phyloP scores from a whole-genome alignment of 2,888 invertebrate species.

The Drosophila putrida region DNA sequence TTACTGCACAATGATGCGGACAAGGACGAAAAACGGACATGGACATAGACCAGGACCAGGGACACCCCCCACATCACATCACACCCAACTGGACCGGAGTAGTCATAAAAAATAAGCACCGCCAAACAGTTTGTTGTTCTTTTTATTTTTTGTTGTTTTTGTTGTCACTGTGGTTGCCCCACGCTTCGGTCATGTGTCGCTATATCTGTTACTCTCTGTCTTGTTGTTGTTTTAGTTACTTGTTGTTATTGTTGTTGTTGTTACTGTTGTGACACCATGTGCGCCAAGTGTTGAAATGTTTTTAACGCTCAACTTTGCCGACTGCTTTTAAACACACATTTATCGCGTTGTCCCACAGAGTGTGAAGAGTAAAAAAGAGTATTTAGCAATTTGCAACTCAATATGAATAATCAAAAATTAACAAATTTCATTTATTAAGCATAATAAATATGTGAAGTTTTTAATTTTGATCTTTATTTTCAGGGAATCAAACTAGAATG shows the following conservation, averaged over 20 bases:
- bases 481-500: no score
- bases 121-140: conserved; percentile 55
- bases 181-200: conserved; percentile 48
- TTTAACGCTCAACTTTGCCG: conserved; percentile 79
- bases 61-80: not conserved
- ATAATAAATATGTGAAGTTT: not conserved
- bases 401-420: not conserved
- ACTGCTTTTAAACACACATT: conserved; percentile 73
- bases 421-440: not conserved
- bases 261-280: conserved; percentile 77
- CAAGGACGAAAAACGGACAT: conserved; percentile 54
- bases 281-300: conserved; percentile 78
- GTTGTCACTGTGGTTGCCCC: conserved; percentile 56
- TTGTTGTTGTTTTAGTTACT: conserved; percentile 43
- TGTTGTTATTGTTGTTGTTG: conserved; percentile 48
- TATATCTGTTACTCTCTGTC: conserved; percentile 21
- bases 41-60: not conserved
- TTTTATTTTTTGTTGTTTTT: conserved; percentile 30
- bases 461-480: no score
- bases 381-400: not conserved
- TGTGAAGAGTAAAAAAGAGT: not conserved
- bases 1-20: conserved; percentile 76
- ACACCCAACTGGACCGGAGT: conserved; percentile 23
- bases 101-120: conserved; percentile 65
- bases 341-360: conserved; percentile 45